Base-by-base conservation (phyloP, 2,113 vertebrate genomes). In the Thryonomys swinderianus region DNA sequence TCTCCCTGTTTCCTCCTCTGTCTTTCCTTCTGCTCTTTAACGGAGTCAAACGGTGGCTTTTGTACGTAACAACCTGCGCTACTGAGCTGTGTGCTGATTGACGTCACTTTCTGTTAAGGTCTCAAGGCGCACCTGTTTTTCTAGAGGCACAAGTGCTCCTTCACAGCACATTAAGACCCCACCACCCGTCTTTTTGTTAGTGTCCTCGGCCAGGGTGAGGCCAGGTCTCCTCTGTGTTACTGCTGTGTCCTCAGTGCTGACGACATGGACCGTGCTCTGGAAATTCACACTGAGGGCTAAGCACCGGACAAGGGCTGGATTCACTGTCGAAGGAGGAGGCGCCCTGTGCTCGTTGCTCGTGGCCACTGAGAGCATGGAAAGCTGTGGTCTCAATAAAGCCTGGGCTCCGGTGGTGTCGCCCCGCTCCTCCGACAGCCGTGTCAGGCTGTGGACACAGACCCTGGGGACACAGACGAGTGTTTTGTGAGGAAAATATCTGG, bases 401-500 rank as follows among this genome's bases (percentile, higher is more conserved):
- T 21, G 27, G 27, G 34, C 16, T 67, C 53, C 64, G 25, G 17
- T 69, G 17, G 82, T 4, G 2, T 64, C 76, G 76, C 48, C 48
- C 48, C 10, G 48, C 53, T 13, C 53, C 53, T 55, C 53, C 3
- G 53, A 7, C 16, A 17, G 37, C 69, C 4, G 20, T 18, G 42
- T 79, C 74, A n/a, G 7, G 45, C 37, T 93, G 53, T 95, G 93
- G 88, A 88, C 37, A 83, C 17, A 69, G 88, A 86, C n/a, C 79
- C 67, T 86, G 17, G 37, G 64, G 95, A 93, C 85, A 42, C 48
- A 34, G 21, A 76, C 51, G 66, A 88, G 59, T n/a, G 34, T 90
- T 95, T 95, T 53, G 20, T 71, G 92, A 85, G 66, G 85, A 89
- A 73, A 79, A 21, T 55, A 55, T 86, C 62, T 90, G 73, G 42